Base-by-base conservation (phyloP, 2,888 invertebrate genomes). In the Nasonia oneida region DNA sequence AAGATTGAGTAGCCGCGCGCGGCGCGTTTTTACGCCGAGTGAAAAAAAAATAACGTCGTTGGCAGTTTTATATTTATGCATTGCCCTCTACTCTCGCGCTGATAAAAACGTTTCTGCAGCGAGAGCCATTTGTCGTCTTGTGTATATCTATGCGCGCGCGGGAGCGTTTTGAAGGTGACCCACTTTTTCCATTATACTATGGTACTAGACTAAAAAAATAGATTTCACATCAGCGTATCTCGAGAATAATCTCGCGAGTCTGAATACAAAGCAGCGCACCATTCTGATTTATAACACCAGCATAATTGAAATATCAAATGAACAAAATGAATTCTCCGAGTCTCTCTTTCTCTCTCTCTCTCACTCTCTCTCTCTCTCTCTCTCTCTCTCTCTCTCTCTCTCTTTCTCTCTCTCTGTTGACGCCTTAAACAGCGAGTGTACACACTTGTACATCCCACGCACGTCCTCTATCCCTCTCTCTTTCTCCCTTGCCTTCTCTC, bases 381-480 rank as follows among this genome's bases (percentile, higher is more conserved):
- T 15, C 50, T 71, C 50, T 61, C 18, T 70, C n/a, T 73, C 15
- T 12, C 50, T 71, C 50, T 71, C 18, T 70, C n/a, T 73, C 73
- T 39, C 18, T 39, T 33, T 67, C n/a, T 73, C 15, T 15, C 50
- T 71, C 50, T 71, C 18, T 70, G 77, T 73, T 83, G 77, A 73
- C 83, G 33, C 67, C 14, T 80, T 84, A 64, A 84, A 64, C 50
- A 79, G 64, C 12, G 42, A 33, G 83, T 74, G 33, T 61, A 39
- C 29, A 18, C 42, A 37, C 39, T 64, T 81, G 42, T 33, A 67
- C 57, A 86, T 86, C 84, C 83, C 42, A 81, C 37, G 73, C 86
- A 86, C 86, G 83, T 86, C 76, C 76, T n/a, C 33, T 37, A 15
- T 8, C 18, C 18, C 12, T 67, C 64, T 33, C 64, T 33, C 3